Base-by-base conservation (phyloP, 2,888 invertebrate species). In the Cylloceria caligata region DNA sequence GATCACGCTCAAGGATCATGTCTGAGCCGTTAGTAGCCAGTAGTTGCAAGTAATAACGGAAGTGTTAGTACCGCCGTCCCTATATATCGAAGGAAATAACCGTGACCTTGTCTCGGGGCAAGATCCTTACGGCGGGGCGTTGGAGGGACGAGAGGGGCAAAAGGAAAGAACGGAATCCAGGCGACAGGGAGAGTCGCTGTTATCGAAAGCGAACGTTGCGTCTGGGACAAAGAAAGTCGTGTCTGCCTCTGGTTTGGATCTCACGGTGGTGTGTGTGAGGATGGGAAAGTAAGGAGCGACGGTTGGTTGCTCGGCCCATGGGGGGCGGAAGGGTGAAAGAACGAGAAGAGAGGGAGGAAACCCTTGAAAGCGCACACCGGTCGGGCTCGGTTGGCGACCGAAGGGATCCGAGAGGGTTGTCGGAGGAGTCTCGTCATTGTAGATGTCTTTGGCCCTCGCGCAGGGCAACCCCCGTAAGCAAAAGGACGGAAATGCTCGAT, bases 401-500 rank as follows among this genome's bases (percentile, higher is more conserved):
- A 13, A 16, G 55, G 52, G 52, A 4, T 30, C 42, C 24, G 65
- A 21, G 24, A 47, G 67, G 68, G 39, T 69, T 34, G 62, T 62
- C 71, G 65, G 65, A 39, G 55, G 65, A 71, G 76, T 72, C 72
- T 76, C 24, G 24, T 27, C 72, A 65, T 60, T 36, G 76, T 39
- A 39, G 65, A 60, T 57, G 75, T 81, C 71, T 81, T 81, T 72
- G 76, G 60, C 80, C 72, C 72, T 52, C 27, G 42, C n/a, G 19
- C 24, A 24, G 57, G n/a, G 45, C 55, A 13, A 52, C 24, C 64
- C 30, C 16, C 19, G 27, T 76, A 34, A 39, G 34, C 65, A 0
- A 76, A 55, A 49, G 69, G 72, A 81, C 45, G 74, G 55, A 80
- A 75, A 64, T 80, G 52, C 62, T 62, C 36, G 16, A 36, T 27